Evolutionary conservation across 2,797 vertebrate species (phyloP), one percentile per base, ranked within the genome.

Genomic region (Astyanax mexicanus): DNA sequence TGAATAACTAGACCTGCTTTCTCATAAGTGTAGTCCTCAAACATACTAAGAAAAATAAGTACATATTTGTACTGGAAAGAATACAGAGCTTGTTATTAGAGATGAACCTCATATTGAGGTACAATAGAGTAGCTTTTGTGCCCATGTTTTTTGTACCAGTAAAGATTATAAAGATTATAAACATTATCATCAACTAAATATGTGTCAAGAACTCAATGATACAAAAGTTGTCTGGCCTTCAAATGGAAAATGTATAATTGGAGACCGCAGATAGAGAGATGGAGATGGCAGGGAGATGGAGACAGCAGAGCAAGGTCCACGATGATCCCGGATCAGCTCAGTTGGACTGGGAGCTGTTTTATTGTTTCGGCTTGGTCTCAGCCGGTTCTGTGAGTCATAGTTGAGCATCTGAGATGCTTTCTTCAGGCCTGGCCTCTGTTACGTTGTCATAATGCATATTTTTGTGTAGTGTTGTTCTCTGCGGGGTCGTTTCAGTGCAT

Each of bases 241-340:
- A n/a, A n/a, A n/a, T n/a, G n/a, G n/a, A n/a, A n/a, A n/a, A n/a
- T 74, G 81, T 77, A 69, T 70, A 70, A 74, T 44, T 19, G 68
- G 72, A 69, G 77, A 74, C 76, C 77, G 35, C 66, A 37, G n/a
- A 54, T 58, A 57, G 23, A 71, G 57, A 61, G 78, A 69, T 75
- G 38, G 74, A 47, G 77, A 74, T 77, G 81, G 83, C 80, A 88
- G 85, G 86, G 75, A 61, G 78, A 69, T 75, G 38, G 74, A 47
- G 77, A 74, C 77, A 81, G 83, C 80, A 88, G 85, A 86, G 75
- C n/a, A n/a, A 86, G 84, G 85, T 84, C 35, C 19, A 47, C 19
- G 12, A 1, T 17, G 13, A 58, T 32, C 32, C 55, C 27, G 17
- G 68, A n/a, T n/a, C n/a, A n/a, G n/a, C 21, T 13, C 2, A 11